phyloP scores from a whole-genome alignment of 2,113 vertebrate species.

The Sinocyclocheilus anophthalmus region DNA sequence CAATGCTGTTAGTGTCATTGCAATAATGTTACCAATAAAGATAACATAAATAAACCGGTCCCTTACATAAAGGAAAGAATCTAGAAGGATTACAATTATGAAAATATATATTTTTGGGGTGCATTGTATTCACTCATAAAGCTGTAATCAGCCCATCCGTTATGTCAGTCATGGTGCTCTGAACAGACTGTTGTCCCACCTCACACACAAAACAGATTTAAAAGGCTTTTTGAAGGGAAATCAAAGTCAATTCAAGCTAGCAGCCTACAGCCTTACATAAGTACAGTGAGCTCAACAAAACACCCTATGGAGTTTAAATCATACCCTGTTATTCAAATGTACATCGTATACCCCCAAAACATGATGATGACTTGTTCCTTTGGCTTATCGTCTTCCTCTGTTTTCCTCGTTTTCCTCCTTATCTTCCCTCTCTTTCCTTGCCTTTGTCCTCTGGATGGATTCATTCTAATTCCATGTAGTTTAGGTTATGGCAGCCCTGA shows the following conservation, averaged over 20 bases:
- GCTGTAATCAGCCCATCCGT: background rate
- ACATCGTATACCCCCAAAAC: background rate
- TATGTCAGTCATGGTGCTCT: background rate
- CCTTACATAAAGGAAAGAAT: background rate
- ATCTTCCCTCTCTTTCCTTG: conserved; percentile 21
- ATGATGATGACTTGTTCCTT: background rate
- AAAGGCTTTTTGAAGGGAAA: background rate
- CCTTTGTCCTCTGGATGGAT: conserved; percentile 22
- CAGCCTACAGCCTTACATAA: background rate
- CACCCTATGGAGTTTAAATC: background rate
- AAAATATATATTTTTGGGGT: background rate
- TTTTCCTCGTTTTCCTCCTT: conserved; percentile 4
- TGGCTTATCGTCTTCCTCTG: background rate
- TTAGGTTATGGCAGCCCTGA: conserved; percentile 28
- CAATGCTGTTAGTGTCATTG: background rate
- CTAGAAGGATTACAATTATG: background rate
- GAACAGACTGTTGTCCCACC: background rate
- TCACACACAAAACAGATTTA: background rate
- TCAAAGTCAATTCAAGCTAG: conserved; percentile 9
- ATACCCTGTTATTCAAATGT: background rate
- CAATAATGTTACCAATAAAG: background rate
- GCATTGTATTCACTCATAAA: background rate
- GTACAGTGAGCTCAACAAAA: background rate
- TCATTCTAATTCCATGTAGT: conserved; percentile 29
- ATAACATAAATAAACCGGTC: background rate